phyloP scores from a whole-genome alignment of 2,113 vertebrate genomes.

The Strigops habroptila region DNA sequence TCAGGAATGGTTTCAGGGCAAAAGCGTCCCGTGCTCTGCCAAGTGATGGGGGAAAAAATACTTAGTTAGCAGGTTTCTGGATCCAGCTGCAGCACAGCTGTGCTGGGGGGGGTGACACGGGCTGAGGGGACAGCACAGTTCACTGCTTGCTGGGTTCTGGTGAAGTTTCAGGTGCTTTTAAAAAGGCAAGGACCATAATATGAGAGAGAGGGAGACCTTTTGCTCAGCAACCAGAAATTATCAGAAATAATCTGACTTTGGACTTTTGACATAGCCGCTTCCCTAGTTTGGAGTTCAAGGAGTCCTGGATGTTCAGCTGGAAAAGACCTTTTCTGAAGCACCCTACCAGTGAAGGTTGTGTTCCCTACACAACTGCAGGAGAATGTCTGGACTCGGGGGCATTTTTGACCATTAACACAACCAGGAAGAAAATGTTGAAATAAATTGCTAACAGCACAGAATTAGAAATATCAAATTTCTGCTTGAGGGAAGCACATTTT shows the following conservation, averaged over 20 bases:
- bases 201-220: neutral
- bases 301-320: neutral
- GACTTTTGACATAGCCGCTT: neutral
- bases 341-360: neutral
- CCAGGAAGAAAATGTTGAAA: neutral
- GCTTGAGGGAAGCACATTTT: neutral
- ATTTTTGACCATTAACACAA: neutral
- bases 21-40: neutral
- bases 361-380: neutral
- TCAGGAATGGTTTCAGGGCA: neutral
- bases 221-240: neutral
- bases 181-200: neutral
- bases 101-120: neutral
- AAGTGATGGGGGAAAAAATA: neutral
- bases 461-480: neutral
- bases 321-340: neutral
- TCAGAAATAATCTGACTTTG: neutral
- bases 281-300: neutral
- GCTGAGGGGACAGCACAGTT: neutral
- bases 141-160: neutral
- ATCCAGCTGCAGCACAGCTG: neutral
- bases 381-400: accelerated
- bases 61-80: neutral
- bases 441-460: neutral
- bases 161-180: neutral